These are phyloP conservation scores for Falco concolor DNA, from an alignment of 2,797 vertebrate species.

Conservation along the genomic window DNA sequence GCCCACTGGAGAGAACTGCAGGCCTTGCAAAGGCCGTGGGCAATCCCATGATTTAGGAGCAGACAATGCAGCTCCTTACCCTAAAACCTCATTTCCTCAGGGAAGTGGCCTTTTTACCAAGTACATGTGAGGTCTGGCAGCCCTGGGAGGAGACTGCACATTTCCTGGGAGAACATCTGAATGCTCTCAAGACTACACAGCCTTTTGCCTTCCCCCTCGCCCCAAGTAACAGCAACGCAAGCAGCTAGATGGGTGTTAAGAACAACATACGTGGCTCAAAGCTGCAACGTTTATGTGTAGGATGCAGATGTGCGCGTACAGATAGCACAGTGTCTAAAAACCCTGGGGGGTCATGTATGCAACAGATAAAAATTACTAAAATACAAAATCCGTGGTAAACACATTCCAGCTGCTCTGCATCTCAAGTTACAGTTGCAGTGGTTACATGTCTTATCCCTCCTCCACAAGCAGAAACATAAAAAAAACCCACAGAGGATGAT, in stretches of 20 bases:
- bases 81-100: neutral
- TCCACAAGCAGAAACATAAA: neutral
- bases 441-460: neutral
- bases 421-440: neutral
- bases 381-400: neutral
- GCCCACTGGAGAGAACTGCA: neutral
- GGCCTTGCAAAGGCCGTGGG: neutral
- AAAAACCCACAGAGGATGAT: neutral
- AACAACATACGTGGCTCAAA: neutral
- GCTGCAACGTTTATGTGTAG: neutral
- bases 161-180: neutral
- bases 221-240: neutral
- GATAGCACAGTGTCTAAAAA: neutral
- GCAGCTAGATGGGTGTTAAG: neutral
- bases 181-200: neutral
- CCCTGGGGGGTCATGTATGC: neutral
- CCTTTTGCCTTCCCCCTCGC: neutral
- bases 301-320: neutral
- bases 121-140: neutral
- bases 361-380: neutral
- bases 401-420: neutral
- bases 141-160: neutral
- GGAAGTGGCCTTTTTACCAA: neutral
- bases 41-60: neutral
- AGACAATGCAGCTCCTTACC: neutral